Base-by-base conservation (phyloP, 2,888 invertebrate genomes). In the Hermaeophaga mercurialis region DNA sequence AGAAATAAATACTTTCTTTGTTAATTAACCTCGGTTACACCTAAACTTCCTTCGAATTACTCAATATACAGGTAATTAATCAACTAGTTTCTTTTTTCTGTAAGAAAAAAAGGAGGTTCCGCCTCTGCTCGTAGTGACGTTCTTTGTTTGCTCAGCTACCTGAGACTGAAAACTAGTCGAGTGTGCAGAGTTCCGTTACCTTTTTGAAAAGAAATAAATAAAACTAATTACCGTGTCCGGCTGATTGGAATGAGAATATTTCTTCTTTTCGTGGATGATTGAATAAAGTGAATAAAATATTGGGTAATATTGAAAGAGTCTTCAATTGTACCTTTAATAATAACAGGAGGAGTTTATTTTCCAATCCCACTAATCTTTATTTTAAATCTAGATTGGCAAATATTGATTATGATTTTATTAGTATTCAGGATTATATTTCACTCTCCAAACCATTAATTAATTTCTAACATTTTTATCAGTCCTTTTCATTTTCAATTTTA, bases 181-280 rank as follows among this genome's bases (percentile, higher is more conserved):
- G 46, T 47, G 34, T 24, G 18, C 11, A 34, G 19, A 12, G 36
- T 22, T 47, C 46, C 34, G 46, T 47, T 47, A 36, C 4, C 1
- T 22, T 34, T 34, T 46, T 9, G 8, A 46, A 11, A 47, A 49
- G 31, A 49, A 49, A 41, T 41, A 49, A 49, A 49, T 41, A 41
- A 41, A 41, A 12, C 11, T 31, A 49, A 39, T 49, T 34, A 31
- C 39, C 31, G 39, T 49, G 49, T 49, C 41, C 41, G 41, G 41
- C 5, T 31, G 39, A 49, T 28, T 41, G 39, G 14, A 49, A 41
- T 41, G 31, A 19, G 19, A 41, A 49, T 19, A 22, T 45, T 49
- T 49, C 19, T 9, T 39, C 12, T 28, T 34, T 47, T 7, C 31
- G 46, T 7, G 9, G 19, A 22, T 36, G 14, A 34, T 47, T 47